Percentiles rank a stretch among this genome's conserved stretches.
Evolutionary conservation across 2,113 vertebrate species (phyloP).

Genomic region (Eonycteris spelaea): DNA sequence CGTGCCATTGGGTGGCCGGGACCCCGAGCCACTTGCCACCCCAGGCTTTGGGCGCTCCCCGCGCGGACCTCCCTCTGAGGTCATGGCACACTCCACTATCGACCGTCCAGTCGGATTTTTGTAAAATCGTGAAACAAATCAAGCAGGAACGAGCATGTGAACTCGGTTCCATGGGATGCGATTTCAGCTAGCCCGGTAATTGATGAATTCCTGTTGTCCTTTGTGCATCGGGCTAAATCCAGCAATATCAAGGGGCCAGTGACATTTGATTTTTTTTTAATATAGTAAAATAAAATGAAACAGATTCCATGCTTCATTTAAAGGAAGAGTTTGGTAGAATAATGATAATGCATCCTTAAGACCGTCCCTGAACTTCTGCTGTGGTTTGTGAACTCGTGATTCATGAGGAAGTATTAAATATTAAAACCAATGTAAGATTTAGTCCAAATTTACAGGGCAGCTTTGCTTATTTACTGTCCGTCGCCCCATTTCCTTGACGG

Average conservation of each 20-base stretch:
- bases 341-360: constrained; percentile 4
- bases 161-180: background rate
- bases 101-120: background rate
- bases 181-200: background rate
- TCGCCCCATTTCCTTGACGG: constrained; percentile 80
- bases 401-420: constrained; percentile 81
- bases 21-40: no score
- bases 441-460: constrained; percentile 80
- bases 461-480: constrained; percentile 81
- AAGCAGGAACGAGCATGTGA: background rate
- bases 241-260: accelerated
- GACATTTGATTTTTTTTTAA: background rate
- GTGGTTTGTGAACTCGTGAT: constrained; percentile 73
- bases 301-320: background rate
- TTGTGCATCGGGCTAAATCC: background rate
- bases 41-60: background rate
- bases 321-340: background rate
- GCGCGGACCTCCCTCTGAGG: background rate
- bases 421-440: constrained; percentile 82
- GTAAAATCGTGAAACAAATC: constrained; percentile 29
- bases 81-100: no score
- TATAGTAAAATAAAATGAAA: background rate
- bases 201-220: background rate
- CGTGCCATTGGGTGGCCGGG: no score
- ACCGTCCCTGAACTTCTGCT: constrained; percentile 60